Evolutionary conservation across 2,113 vertebrate species (phyloP).

Genomic region (Orcinus orca): DNA sequence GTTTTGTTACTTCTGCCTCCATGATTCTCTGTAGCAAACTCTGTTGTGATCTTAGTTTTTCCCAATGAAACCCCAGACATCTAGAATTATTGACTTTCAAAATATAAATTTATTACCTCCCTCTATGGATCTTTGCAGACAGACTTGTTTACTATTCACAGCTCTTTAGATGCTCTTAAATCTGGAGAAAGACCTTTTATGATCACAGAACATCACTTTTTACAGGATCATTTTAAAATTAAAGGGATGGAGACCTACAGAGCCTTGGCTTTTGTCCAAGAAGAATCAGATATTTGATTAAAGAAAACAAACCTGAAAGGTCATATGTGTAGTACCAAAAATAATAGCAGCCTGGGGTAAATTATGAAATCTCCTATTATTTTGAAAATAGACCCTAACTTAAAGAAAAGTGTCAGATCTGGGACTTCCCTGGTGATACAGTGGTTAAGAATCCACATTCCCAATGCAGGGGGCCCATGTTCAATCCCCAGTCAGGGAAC

Average conservation of each 20-base stretch:
- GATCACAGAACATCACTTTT: background rate
- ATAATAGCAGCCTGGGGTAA: background rate
- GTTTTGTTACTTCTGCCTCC: background rate
- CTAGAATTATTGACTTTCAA: background rate
- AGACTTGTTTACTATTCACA: background rate
- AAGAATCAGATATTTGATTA: background rate
- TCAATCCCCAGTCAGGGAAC: too few relatives aligned
- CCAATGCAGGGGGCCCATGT: too few relatives aligned
- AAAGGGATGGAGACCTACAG: background rate
- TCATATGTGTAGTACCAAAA: background rate
- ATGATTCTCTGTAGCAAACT: background rate
- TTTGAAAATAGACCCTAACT: background rate
- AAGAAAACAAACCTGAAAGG: background rate
- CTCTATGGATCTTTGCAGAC: background rate
- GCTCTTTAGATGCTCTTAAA: background rate
- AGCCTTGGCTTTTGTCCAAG: background rate
- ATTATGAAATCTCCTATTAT: background rate
- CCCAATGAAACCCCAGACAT: background rate
- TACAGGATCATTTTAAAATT: background rate
- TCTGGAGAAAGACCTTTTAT: background rate
- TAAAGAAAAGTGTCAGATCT: background rate
- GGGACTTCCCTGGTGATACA: too few relatives aligned
- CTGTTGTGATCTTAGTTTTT: background rate
- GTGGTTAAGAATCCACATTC: too few relatives aligned
- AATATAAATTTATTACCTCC: background rate